These are phyloP conservation scores for Melangyna quadrimaculata DNA, from an alignment of 2,888 invertebrate species.

Conservation along the genomic window DNA sequence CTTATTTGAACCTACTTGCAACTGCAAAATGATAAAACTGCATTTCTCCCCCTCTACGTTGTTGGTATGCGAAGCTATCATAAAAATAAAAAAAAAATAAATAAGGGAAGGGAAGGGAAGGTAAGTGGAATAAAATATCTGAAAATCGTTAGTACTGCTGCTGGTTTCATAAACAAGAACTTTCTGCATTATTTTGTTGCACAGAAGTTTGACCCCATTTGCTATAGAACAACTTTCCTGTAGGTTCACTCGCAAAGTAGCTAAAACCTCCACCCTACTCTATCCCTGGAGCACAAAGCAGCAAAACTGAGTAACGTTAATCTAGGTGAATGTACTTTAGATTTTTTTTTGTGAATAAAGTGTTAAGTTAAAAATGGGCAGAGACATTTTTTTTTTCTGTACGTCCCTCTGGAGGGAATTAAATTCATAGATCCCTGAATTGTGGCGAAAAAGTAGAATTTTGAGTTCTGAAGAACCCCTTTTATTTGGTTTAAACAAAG, in stretches of 20 bases:
- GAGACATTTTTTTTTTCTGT: conserved; percentile 22
- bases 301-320: conserved; percentile 47
- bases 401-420: not conserved
- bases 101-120: conserved; percentile 3
- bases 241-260: conserved; percentile 53
- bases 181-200: conserved; percentile 70
- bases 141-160: conserved; percentile 64
- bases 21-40: conserved; percentile 58
- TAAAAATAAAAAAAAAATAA: conserved; percentile 15
- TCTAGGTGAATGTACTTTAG: conserved; percentile 66
- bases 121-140: conserved; percentile 71
- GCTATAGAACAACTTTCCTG: conserved; percentile 58
- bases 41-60: conserved; percentile 9
- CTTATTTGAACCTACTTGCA: conserved; percentile 53
- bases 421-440: conserved; percentile 1
- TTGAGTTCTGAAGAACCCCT: not conserved
- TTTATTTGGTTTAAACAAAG: not conserved
- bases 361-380: conserved; percentile 50
- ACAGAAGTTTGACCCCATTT: conserved; percentile 70
- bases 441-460: not conserved
- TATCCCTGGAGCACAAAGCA: conserved; percentile 24
- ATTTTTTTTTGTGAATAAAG: conserved; percentile 47
- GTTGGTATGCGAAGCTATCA: conserved; percentile 24
- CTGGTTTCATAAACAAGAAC: conserved; percentile 69
- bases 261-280: conserved; percentile 14